A percentile compares a stretch with the other conserved stretches of the same genome.
phyloP scores from a whole-genome alignment of 2,888 invertebrate genomes.

The Anthophora plumipes region DNA sequence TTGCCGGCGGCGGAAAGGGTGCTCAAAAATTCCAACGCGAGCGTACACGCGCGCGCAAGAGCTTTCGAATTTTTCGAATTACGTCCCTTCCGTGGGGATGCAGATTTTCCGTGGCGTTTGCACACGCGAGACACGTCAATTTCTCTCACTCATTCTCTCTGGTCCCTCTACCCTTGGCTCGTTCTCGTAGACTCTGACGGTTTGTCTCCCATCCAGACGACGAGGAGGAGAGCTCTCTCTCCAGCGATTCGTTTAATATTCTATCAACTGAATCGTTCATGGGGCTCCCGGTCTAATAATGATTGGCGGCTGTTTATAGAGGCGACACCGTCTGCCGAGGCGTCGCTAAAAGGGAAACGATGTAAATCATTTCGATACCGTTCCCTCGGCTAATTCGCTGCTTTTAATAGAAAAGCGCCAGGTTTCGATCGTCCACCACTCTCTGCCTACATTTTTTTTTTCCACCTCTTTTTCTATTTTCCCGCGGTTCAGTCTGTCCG shows the following conservation, averaged over 20 bases:
- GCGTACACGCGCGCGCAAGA: neutral
- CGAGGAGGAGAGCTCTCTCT: slow-evolving; percentile 8
- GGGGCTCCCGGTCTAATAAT: slow-evolving; percentile 33
- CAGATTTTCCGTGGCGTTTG: neutral
- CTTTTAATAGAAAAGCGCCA: slow-evolving; percentile 8
- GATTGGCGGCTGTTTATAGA: slow-evolving; percentile 47
- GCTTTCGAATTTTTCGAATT: slow-evolving; percentile 21
- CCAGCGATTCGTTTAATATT: slow-evolving; percentile 42
- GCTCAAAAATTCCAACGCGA: slow-evolving; percentile 24
- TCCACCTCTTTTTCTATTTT: neutral
- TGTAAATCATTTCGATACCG: slow-evolving; percentile 41
- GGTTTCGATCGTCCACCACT: neutral
- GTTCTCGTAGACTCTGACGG: neutral
- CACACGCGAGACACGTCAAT: neutral
- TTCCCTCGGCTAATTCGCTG: slow-evolving; percentile 3
- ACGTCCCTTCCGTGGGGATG: neutral
- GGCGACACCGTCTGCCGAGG: slow-evolving; percentile 9
- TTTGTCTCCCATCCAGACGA: neutral
- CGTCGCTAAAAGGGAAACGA: slow-evolving; percentile 43
- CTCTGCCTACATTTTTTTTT: neutral
- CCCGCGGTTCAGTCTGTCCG: too few relatives aligned
- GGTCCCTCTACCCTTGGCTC: neutral
- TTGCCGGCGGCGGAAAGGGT: neutral
- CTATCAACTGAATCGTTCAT: slow-evolving; percentile 37
- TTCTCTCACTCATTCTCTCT: neutral